A percentile compares a stretch with the other conserved stretches of the same genome.
Evolutionary conservation across 2,113 vertebrate genomes (phyloP).

Genomic region (Ranitomeya variabilis): DNA sequence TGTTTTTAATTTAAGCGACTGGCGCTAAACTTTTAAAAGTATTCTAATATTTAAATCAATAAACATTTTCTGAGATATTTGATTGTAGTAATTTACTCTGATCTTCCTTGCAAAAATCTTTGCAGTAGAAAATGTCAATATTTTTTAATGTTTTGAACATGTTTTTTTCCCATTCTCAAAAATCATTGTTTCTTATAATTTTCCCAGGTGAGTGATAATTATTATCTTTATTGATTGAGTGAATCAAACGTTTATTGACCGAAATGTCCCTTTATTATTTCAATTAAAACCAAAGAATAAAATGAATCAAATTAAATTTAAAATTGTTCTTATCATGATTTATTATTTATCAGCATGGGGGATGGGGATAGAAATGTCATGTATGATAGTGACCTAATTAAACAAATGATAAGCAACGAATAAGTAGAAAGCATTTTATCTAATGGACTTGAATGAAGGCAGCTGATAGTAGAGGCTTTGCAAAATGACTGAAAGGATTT

Average conservation of each 20-base stretch:
- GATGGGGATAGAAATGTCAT: not conserved
- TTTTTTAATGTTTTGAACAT: not conserved
- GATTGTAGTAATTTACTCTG: constrained; percentile 20
- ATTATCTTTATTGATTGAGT: constrained; percentile 25
- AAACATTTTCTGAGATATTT: constrained; percentile 34
- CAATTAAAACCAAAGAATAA: not conserved
- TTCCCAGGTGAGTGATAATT: constrained; percentile 15
- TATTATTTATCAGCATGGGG: not conserved
- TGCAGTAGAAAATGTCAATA: constrained; percentile 1
- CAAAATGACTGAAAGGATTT: too few species aligned
- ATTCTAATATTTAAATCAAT: constrained; percentile 51
- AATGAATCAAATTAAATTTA: not conserved
- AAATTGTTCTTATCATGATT: not conserved
- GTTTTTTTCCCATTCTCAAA: not conserved
- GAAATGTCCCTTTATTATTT: not conserved
- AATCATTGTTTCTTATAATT: constrained; percentile 20
- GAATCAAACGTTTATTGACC: constrained; percentile 9
- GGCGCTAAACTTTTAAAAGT: constrained; percentile 9
- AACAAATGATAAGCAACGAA: not conserved
- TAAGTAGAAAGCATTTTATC: not conserved
- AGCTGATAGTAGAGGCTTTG: not conserved
- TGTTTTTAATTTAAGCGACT: not conserved
- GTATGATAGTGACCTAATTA: not conserved
- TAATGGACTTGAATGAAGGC: not conserved
- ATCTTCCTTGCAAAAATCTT: not conserved